Evolutionary conservation across 2,888 invertebrate genomes (phyloP).

Genomic region (Clitarchus hookeri): DNA sequence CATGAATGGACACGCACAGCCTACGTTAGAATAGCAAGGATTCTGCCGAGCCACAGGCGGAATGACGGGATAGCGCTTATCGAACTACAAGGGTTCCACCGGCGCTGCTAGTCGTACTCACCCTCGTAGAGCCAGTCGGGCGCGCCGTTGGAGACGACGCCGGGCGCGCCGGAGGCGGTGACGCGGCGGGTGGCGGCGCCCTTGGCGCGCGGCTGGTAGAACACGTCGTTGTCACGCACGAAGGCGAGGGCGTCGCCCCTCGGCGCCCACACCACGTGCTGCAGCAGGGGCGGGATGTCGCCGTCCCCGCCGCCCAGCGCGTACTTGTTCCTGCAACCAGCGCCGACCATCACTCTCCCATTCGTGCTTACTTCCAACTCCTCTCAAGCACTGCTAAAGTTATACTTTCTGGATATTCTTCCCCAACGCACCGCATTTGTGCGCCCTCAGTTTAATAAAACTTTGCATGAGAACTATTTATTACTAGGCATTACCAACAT

Average conservation of each 20-base stretch:
- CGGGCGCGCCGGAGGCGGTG: conserved; percentile 67
- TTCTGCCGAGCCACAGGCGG: too few species aligned
- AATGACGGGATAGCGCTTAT: too few species aligned
- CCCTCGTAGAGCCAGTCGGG: conserved; percentile 84
- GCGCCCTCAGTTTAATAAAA: too few species aligned
- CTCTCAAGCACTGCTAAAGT: too few species aligned
- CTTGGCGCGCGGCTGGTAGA: conserved; percentile 67
- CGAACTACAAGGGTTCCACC: too few species aligned
- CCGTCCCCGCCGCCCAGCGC: conserved; percentile 63
- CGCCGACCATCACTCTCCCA: not conserved
- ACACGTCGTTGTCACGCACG: conserved; percentile 83
- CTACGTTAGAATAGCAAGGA: too few species aligned
- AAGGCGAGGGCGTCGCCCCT: conserved; percentile 73
- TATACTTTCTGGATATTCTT: too few species aligned
- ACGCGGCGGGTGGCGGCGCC: conserved; percentile 64
- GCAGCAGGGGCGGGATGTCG: conserved; percentile 67
- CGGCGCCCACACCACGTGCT: conserved; percentile 78
- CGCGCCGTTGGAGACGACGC: conserved; percentile 69
- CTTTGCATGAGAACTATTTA: too few species aligned
- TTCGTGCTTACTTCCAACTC: too few species aligned
- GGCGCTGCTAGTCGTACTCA: conserved; percentile 22
- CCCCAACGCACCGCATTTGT: too few species aligned
- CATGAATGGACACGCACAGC: too few species aligned
- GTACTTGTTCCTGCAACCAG: conserved; percentile 64
- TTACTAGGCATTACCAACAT: too few species aligned